Base-by-base conservation (phyloP, 2,797 vertebrate genomes). In the Chelmon rostratus region DNA sequence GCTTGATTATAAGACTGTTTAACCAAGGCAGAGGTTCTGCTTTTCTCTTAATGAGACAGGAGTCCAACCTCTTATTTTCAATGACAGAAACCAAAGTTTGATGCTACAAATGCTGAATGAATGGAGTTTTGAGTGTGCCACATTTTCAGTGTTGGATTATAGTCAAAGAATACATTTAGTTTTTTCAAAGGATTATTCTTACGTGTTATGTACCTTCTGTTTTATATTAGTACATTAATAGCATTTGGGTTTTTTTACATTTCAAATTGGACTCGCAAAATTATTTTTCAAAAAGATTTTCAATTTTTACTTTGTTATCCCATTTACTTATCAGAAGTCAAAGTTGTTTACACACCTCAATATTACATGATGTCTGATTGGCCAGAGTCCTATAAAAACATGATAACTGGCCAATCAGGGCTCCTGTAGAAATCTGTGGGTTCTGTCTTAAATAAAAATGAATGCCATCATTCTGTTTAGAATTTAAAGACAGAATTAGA, bases 61-160 rank as follows among this genome's bases (percentile, higher is more conserved):
- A 68, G 42, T 49, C 73, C 38, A 57, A 71, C 70, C 56, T 63
- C 64, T 66, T 53, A 7, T 50, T 9, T 46, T 68, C 35, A 50
- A 16, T 31, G 19, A 74, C 50, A 68, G 42, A 81, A 75, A 59
- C 28, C 18, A 47, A 73, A 70, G 63, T 50, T 28, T 50, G 67
- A 73, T 42, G 67, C 72, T 77, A 66, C 61, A 44, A 28, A 58
- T 47, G 59, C 70, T 54, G 23, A 46, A 0, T 1, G 25, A 79
- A 50, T 28, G 73, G 74, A 81, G 70, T 68, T 53, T 44, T 0
- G n/a, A 65, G 73, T 64, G 70, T 68, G 79, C 72, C 83, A 44
- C 19, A 3, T 42, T 31, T 23, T 49, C 53, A 67, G 33, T 57
- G 42, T 75, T 63, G 49, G 25, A 61, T 49, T 35, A 58, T 64